phyloP scores from a whole-genome alignment of 1,140 invertebrate species.

The Eupristina koningsbergeri region DNA sequence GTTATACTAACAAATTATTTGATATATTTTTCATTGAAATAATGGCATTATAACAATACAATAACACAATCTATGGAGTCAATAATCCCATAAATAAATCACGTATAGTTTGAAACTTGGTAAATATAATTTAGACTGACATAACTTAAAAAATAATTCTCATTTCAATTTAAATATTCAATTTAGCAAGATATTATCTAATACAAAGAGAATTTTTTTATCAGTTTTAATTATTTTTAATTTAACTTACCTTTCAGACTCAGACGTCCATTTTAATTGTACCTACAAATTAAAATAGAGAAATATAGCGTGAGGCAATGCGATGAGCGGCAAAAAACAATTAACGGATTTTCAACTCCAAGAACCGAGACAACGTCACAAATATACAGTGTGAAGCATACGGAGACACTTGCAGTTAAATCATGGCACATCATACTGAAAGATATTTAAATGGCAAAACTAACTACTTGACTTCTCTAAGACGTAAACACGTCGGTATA shows the following conservation, averaged over 20 bases:
- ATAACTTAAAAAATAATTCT: not conserved
- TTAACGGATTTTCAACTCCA: constrained; percentile 7
- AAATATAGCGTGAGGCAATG: not conserved
- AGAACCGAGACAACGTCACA: not conserved
- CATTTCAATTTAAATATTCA: constrained; percentile 1
- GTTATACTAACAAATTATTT: no score
- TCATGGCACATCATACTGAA: no score
- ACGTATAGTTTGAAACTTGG: no score
- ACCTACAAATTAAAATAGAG: constrained; percentile 2
- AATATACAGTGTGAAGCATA: not conserved
- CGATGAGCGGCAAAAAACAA: not conserved
- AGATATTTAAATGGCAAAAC: no score
- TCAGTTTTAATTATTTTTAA: constrained; percentile 23
- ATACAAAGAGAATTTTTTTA: not conserved
- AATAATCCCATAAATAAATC: no score
- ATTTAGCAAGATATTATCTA: not conserved
- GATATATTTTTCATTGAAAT: no score
- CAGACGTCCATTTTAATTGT: not conserved
- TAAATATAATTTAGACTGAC: no score
- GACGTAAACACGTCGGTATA: not conserved
- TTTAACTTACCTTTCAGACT: not conserved
- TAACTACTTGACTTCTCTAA: not conserved
- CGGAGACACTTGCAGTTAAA: not conserved
- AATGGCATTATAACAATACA: no score
- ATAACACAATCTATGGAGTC: no score